A percentile compares a stretch with the other conserved stretches of the same genome.
phyloP scores from a whole-genome alignment of 2,888 invertebrate species.

The Mimachlamys varia region DNA sequence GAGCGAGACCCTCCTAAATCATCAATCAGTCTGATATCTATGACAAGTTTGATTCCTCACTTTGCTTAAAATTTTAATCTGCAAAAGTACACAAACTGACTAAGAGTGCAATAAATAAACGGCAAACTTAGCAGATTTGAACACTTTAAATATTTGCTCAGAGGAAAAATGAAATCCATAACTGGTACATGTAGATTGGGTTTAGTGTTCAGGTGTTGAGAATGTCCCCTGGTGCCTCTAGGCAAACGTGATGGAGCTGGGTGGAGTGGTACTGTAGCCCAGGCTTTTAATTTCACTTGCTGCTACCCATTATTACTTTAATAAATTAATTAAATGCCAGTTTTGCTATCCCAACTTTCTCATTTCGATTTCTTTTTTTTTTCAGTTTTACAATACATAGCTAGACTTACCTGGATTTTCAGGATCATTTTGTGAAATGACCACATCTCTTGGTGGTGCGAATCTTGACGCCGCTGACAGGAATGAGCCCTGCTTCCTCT shows the following conservation, averaged over 20 bases:
- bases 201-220: neutral
- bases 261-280: neutral
- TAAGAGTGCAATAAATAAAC: neutral
- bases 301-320: neutral
- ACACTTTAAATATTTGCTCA: neutral
- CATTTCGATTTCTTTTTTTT: neutral
- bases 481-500: conserved; percentile 77
- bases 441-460: conserved; percentile 75
- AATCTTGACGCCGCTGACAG: conserved; percentile 77
- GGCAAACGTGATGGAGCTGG: neutral
- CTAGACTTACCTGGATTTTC: conserved; percentile 74
- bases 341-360: neutral
- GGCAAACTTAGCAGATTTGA: conserved; percentile 5
- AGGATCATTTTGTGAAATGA: conserved; percentile 68
- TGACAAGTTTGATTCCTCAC: conserved; percentile 22
- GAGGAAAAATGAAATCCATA: neutral
- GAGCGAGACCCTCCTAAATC: neutral
- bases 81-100: conserved; percentile 5
- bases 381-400: neutral
- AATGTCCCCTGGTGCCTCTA: neutral
- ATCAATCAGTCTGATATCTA: neutral
- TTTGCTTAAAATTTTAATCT: conserved; percentile 19
- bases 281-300: neutral
- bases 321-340: neutral
- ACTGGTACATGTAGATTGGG: neutral